phyloP scores from a whole-genome alignment of 2,113 vertebrate genomes.

The Pseudorectes ferrugineus region DNA sequence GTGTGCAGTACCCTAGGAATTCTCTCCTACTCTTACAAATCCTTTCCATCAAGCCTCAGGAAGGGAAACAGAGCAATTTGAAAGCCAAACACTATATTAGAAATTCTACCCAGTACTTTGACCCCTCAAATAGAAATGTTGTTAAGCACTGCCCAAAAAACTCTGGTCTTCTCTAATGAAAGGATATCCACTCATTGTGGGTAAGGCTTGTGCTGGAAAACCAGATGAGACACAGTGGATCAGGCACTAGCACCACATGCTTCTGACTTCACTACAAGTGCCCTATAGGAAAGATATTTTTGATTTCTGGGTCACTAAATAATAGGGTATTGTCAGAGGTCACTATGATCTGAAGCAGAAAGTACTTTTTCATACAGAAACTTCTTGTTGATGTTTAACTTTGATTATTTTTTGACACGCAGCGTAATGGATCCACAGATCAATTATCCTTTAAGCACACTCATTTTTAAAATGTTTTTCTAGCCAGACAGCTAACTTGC shows the following conservation, averaged over 20 bases:
- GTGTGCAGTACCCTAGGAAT: background rate
- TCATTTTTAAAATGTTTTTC: background rate
- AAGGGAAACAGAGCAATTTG: background rate
- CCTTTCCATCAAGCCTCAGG: background rate
- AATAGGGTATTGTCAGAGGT: background rate
- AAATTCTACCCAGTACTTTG: background rate
- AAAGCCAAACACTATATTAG: background rate
- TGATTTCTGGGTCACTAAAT: background rate
- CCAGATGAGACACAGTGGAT: background rate
- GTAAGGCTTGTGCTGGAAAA: background rate
- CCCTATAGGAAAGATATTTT: background rate
- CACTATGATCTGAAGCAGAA: background rate
- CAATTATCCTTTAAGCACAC: background rate
- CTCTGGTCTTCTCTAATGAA: slow-evolving; percentile 5
- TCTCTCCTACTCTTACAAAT: background rate
- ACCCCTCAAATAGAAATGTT: slow-evolving; percentile 8
- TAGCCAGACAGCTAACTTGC: background rate
- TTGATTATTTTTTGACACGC: background rate
- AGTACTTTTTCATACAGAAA: background rate
- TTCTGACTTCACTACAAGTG: background rate
- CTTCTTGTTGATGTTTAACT: background rate
- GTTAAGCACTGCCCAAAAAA: background rate
- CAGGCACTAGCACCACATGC: background rate
- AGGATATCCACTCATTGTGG: background rate
- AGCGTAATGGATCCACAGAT: background rate